Percentiles rank a stretch among this genome's conserved stretches.
phyloP scores from a whole-genome alignment of 2,888 invertebrate species.

The Drosophila fungiperda region DNA sequence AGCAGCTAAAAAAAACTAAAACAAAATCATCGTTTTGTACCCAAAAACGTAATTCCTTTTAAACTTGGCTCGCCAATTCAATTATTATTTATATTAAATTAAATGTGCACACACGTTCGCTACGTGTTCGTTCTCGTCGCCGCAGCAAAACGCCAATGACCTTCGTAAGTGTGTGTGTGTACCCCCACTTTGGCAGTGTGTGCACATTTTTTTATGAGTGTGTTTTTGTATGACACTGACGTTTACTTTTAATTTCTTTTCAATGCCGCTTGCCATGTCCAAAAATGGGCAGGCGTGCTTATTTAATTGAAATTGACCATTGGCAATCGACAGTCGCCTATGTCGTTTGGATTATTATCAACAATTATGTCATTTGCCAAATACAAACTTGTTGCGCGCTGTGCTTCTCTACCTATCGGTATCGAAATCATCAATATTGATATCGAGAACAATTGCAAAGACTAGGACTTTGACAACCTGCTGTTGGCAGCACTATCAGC shows the following conservation, averaged over 20 bases:
- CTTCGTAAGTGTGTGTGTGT: slow-evolving; percentile 45
- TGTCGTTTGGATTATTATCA: slow-evolving; percentile 62
- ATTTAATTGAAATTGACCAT: slow-evolving; percentile 66
- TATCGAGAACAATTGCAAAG: slow-evolving; percentile 29
- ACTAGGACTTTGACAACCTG: slow-evolving; percentile 43
- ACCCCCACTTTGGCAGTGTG: slow-evolving; percentile 51
- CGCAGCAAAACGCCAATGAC: slow-evolving; percentile 56
- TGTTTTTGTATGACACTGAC: slow-evolving; percentile 51
- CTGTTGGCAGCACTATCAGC: slow-evolving; percentile 13
- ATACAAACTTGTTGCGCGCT: slow-evolving; percentile 51
- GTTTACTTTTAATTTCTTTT: slow-evolving; percentile 84
- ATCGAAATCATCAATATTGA: slow-evolving; percentile 32
- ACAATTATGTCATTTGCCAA: slow-evolving; percentile 72
- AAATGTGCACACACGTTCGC: slow-evolving; percentile 45
- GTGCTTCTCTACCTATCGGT: slow-evolving; percentile 33
- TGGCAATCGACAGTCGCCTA: slow-evolving; percentile 38
- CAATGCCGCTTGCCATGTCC: slow-evolving; percentile 73
- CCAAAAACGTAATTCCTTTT: slow-evolving; percentile 55
- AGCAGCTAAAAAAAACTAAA: slow-evolving; percentile 39
- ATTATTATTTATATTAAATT: slow-evolving; percentile 68
- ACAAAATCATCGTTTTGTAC: slow-evolving; percentile 42
- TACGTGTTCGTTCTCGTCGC: slow-evolving; percentile 58
- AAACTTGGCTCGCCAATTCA: slow-evolving; percentile 67
- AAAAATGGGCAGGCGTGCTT: slow-evolving; percentile 67
- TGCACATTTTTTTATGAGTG: slow-evolving; percentile 37